Evolutionary conservation across 2,888 invertebrate genomes (phyloP).

Genomic region (Crematogaster levior): DNA sequence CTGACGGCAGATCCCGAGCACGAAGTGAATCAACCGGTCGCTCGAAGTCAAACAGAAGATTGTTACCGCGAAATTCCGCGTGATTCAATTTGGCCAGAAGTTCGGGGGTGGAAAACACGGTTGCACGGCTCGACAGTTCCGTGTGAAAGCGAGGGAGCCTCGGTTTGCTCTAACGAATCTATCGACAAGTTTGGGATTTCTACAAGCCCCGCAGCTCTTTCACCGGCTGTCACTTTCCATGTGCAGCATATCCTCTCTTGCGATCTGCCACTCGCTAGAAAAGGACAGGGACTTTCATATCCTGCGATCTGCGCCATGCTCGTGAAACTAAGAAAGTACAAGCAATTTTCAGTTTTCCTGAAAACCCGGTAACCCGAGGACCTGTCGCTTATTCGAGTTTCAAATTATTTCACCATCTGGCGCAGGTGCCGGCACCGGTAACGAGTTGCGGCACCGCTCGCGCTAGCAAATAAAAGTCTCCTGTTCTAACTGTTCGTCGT

Average conservation of each 20-base stretch:
- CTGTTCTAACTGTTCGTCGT: conserved; percentile 31
- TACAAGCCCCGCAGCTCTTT: conserved; percentile 35
- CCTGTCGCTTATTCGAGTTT: conserved; percentile 70
- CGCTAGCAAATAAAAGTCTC: conserved; percentile 42
- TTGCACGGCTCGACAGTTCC: conserved; percentile 29
- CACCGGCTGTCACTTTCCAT: conserved; percentile 42
- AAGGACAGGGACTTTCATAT: conserved; percentile 16
- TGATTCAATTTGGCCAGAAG: conserved; percentile 78
- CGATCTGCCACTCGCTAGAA: neutral
- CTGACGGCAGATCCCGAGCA: conserved; percentile 46
- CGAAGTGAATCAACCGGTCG: conserved; percentile 77
- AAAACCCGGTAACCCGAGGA: conserved; percentile 28
- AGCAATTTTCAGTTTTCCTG: conserved; percentile 60
- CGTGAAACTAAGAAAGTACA: conserved; percentile 40
- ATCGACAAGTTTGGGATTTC: conserved; percentile 62
- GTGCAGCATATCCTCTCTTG: conserved; percentile 13
- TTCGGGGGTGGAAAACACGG: conserved; percentile 67
- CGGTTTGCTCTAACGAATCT: conserved; percentile 69
- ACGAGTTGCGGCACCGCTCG: conserved; percentile 63
- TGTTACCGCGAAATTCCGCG: conserved; percentile 76
- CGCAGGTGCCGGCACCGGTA: conserved; percentile 74
- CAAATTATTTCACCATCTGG: conserved; percentile 80
- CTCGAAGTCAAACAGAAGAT: conserved; percentile 81
- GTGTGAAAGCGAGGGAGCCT: conserved; percentile 9
- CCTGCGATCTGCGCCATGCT: neutral